Base-by-base conservation (phyloP, 2,888 invertebrate species). In the Caenorhabditis virilis region DNA sequence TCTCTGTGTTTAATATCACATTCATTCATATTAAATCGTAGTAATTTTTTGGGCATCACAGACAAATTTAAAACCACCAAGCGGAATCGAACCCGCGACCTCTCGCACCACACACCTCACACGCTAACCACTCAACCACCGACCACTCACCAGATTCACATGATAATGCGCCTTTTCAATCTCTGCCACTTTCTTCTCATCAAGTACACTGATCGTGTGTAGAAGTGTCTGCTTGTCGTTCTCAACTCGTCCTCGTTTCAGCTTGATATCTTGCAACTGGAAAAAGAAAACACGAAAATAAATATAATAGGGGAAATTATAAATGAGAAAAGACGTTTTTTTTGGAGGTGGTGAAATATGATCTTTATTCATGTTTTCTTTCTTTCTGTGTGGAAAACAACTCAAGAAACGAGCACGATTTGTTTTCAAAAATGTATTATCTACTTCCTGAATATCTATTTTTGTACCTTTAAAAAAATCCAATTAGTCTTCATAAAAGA, bases 141-240 rank as follows among this genome's bases (percentile, higher is more conserved):
- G 25, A 27, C 16, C 33, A 55, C 60, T 39, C 70, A 86, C 86
- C 79, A 88, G 87, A 83, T 93, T 93, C 0, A 98, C 93, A 83
- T 88, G 83, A 41, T 89, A 88, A 88, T 91, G 92, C 2, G 97
- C 95, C 52, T 88, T 86, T 52, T 89, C 86, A 16, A 97, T 86
- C 11, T 92, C 91, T 69, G 88, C 88, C 79, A 90, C 90, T 85
- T 97, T 97, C 86, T 93, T 91, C 78, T 90, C 89, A 84, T 98
- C 97, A 82, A 97, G 87, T 82, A 91, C 90, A 20, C 88, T 87
- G 79, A 98, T 95, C 18, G 93, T 90, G 52, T 89, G 86, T 39
- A 88, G 85, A 39, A 93, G 88, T 79, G 89, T 90, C 20, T 86
- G 86, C 77, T 89, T 90, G 83, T 93, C 92, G 65, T 88, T 87